These are phyloP conservation scores for Lagodon rhomboides DNA, from an alignment of 2,797 vertebrate species.

Conservation along the genomic window DNA sequence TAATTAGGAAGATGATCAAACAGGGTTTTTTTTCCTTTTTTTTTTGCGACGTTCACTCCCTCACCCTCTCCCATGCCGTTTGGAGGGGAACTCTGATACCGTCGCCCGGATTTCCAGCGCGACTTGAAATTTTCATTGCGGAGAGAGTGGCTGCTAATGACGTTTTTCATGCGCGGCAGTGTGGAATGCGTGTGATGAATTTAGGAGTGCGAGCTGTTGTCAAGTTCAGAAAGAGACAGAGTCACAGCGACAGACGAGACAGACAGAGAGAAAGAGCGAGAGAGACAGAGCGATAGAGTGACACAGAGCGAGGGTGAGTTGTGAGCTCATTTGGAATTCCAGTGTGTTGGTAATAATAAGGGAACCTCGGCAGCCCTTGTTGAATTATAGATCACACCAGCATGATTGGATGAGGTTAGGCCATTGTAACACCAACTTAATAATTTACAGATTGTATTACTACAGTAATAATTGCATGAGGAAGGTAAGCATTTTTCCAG, in stretches of 20 bases:
- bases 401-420: slow-evolving; percentile 86
- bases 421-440: slow-evolving; percentile 82
- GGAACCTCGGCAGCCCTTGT: slow-evolving; percentile 80
- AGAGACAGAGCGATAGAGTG: slow-evolving; percentile 65
- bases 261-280: slow-evolving; percentile 46
- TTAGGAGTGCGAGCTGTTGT: slow-evolving; percentile 49
- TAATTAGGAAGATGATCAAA: slow-evolving; percentile 85
- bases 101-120: slow-evolving; percentile 61
- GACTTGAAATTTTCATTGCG: slow-evolving; percentile 51
- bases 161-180: slow-evolving; percentile 50
- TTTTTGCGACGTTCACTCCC: slow-evolving; percentile 53
- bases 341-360: slow-evolving; percentile 81
- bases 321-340: slow-evolving; percentile 77
- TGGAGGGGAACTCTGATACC: slow-evolving; percentile 57
- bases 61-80: slow-evolving; percentile 55
- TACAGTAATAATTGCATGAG: slow-evolving; percentile 78
- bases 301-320: slow-evolving; percentile 66
- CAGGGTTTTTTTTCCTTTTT: slow-evolving; percentile 49
- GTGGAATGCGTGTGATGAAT: slow-evolving; percentile 56
- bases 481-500: slow-evolving; percentile 61
- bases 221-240: slow-evolving; percentile 54
- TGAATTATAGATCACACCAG: slow-evolving; percentile 86
- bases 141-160: slow-evolving; percentile 65
- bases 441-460: slow-evolving; percentile 86
- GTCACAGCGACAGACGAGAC: slow-evolving; percentile 59